A percentile compares a stretch with the other conserved stretches of the same genome.
phyloP scores from a whole-genome alignment of 2,797 vertebrate species.

The Emydoidea blandingii region DNA sequence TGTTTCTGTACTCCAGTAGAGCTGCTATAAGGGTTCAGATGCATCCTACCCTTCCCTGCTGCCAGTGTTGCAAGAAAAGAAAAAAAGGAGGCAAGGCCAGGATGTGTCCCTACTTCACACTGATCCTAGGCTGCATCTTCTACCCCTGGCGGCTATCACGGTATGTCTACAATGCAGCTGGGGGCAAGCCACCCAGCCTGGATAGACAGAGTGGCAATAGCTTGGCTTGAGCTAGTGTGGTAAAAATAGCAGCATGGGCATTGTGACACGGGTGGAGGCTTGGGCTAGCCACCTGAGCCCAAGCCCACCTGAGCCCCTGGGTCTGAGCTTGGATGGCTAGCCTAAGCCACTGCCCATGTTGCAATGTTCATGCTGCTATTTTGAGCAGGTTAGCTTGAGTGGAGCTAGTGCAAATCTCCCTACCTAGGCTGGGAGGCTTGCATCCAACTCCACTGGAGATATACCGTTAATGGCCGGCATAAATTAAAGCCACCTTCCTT shows the following conservation, averaged over 20 bases:
- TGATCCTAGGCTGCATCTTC: not conserved
- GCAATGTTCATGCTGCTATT: not conserved
- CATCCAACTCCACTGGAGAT: not conserved
- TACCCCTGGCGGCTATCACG: not conserved
- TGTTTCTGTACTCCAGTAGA: not conserved
- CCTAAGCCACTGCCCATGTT: not conserved
- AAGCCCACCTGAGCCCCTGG: not conserved
- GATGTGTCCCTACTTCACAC: not conserved
- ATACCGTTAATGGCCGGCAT: not conserved
- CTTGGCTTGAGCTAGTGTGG: not conserved
- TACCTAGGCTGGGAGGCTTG: not conserved
- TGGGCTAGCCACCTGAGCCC: too few species aligned
- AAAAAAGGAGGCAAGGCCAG: not conserved
- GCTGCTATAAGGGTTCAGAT: not conserved
- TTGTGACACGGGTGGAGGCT: accelerated
- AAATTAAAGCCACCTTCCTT: not conserved
- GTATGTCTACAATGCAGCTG: too few species aligned
- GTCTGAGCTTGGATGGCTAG: too few species aligned
- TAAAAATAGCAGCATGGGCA: not conserved
- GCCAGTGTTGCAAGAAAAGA: not conserved
- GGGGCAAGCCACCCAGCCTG: too few species aligned
- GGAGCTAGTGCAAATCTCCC: too few species aligned
- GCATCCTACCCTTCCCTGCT: not conserved
- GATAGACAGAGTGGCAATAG: not conserved
- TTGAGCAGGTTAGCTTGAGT: not conserved